Conservation (phyloP, 2,797 vertebrate species). For the Phrynocephalus guinanensis region DNA sequence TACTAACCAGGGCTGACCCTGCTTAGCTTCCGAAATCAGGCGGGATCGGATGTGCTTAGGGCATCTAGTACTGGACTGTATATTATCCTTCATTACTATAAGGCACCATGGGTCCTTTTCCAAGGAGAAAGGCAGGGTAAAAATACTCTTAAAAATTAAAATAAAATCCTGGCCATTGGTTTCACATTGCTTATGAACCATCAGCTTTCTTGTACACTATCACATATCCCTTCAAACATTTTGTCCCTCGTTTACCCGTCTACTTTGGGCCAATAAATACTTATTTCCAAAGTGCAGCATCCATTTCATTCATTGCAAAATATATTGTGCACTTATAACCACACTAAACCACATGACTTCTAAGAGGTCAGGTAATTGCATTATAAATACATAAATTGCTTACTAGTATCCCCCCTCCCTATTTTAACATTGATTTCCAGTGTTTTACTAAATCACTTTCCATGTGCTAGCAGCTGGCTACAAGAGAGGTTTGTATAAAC, state of each 20-base stretch:
- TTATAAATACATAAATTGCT: constrained; percentile 60
- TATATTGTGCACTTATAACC: constrained; percentile 46
- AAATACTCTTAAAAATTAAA: too few relatives aligned
- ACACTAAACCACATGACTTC: constrained; percentile 51
- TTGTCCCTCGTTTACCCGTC: background rate
- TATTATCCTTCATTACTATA: too few relatives aligned
- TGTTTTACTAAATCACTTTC: constrained; percentile 54
- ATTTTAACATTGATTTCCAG: constrained; percentile 52
- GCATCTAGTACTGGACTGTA: too few relatives aligned
- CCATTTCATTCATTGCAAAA: constrained; percentile 41
- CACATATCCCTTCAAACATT: background rate
- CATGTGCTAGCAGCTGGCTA: constrained; percentile 21
- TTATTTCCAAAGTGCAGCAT: constrained; percentile 6
- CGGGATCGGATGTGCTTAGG: too few relatives aligned
- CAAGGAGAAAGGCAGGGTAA: too few relatives aligned
- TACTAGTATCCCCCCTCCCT: constrained; percentile 39
- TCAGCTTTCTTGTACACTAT: background rate
- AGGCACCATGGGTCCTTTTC: too few relatives aligned
- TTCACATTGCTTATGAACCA: too few relatives aligned
- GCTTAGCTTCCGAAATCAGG: too few relatives aligned
- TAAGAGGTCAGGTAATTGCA: constrained; percentile 65
- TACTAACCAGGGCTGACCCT: too few relatives aligned
- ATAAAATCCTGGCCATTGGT: too few relatives aligned
- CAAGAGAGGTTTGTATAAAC: constrained; percentile 28
- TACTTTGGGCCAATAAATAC: background rate